Evolutionary conservation across 2,113 vertebrate genomes (phyloP), one percentile per base, ranked within the genome.

Genomic region (Pelecanus crispus): DNA sequence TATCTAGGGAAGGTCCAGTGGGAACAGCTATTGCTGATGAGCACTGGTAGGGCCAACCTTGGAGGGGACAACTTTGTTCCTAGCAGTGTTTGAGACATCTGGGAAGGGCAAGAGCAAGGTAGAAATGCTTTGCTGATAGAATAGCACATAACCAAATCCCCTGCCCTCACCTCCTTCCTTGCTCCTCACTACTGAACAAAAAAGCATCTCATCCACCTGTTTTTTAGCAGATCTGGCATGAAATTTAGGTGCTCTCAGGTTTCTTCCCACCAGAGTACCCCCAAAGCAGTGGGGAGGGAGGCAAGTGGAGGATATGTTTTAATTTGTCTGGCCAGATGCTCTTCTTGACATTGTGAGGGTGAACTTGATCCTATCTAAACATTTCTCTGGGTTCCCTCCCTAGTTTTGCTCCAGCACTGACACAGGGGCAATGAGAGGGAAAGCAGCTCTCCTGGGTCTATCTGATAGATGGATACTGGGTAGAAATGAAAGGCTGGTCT

Each of bases 311-410:
- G 66, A 18, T 14, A 32, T 28, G 24, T 10, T 91, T 88, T 11
- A 22, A 70, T 78, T 81, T 47, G 4, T 72, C 38, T 63, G 52
- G 13, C 32, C 50, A 32, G 47, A 12, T 7, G 29, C 20, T 87
- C 3, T 47, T 22, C 24, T 61, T 28, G 52, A 3, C 38, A 3
- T 16, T 19, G 7, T 2, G 9, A n/a, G 1, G 2, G 7, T 47
- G 56, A 88, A 79, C 52, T 67, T 10, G 1, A 66, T 45, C 58
- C 34, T 26, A 0, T 34, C 34, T 17, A 31, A 65, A 36, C 26
- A 15, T 29, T 67, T 70, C 38, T 50, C 40, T 4, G 2, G 14
- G 29, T 58, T 86, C 13, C 52, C 10, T 70, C 26, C 24, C 34
- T 25, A 2, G 34, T 36, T 90, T 65, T 77, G 2, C 40, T 68